Evolutionary conservation across 2,797 vertebrate species (phyloP).

Genomic region (Coregonus ussuriensis): DNA sequence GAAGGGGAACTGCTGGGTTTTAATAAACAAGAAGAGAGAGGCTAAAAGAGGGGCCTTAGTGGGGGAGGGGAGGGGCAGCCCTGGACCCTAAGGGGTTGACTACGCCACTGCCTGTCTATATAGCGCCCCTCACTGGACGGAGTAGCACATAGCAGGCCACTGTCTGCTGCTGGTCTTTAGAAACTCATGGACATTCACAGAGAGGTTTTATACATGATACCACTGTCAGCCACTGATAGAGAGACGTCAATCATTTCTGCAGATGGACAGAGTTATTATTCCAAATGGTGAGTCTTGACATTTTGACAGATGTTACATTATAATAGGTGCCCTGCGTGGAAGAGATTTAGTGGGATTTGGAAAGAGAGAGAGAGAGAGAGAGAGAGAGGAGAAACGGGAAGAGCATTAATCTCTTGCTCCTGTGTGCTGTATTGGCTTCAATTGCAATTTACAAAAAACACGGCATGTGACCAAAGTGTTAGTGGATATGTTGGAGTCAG

Average conservation of each 20-base stretch:
- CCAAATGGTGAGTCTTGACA: constrained; percentile 1
- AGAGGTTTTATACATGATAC: neutral
- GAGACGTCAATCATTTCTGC: neutral
- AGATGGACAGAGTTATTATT: neutral
- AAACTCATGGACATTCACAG: neutral
- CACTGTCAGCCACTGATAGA: neutral
- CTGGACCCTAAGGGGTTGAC: constrained; percentile 20
- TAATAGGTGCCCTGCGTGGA: neutral
- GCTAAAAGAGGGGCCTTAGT: constrained; percentile 44
- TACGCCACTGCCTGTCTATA: constrained; percentile 8
- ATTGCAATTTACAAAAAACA: neutral
- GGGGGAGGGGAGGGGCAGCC: neutral
- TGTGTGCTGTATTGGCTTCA: too few species aligned
- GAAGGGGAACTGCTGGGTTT: constrained; percentile 25
- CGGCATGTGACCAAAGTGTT: neutral
- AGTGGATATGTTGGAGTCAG: neutral
- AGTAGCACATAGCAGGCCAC: neutral
- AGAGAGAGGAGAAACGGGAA: too few species aligned
- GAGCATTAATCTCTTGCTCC: too few species aligned
- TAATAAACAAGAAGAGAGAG: constrained; percentile 31
- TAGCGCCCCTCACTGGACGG: constrained; percentile 2
- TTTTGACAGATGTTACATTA: constrained; percentile 4
- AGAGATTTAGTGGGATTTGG: neutral
- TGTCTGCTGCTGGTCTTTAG: neutral
- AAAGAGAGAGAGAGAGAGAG: too few species aligned